Evolutionary conservation across 2,797 vertebrate genomes (phyloP).

Genomic region (Gymnodraco acuticeps): DNA sequence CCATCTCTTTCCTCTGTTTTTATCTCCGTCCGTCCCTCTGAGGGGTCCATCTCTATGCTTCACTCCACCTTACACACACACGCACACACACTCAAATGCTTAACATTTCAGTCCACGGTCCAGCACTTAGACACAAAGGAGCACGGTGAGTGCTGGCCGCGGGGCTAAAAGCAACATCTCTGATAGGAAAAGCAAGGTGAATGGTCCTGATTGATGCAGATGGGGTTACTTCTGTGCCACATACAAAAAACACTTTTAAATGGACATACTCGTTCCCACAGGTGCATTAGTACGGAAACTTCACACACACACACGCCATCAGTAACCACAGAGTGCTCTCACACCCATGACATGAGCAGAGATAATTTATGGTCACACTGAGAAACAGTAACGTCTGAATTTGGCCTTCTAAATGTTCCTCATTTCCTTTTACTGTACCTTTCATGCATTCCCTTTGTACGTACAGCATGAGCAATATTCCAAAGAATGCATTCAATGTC

Average conservation of each 20-base stretch:
- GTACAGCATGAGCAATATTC: not conserved
- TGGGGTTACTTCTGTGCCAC: slow-evolving; percentile 20
- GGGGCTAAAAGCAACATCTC: slow-evolving; percentile 67
- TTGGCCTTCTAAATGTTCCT: not conserved
- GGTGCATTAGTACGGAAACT: slow-evolving; percentile 19
- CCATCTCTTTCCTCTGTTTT: slow-evolving; percentile 23
- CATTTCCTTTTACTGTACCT: not conserved
- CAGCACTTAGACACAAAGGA: slow-evolving; percentile 67
- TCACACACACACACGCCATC: slow-evolving; percentile 11
- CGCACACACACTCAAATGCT: not conserved
- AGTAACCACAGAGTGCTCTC: slow-evolving; percentile 32
- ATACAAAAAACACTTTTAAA: not conserved
- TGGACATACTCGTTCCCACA: slow-evolving; percentile 37
- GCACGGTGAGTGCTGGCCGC: slow-evolving; percentile 33
- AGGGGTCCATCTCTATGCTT: slow-evolving; percentile 31
- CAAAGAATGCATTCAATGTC: slow-evolving; percentile 1
- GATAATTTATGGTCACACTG: not conserved
- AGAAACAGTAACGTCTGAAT: not conserved
- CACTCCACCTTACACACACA: not conserved
- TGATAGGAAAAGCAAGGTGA: slow-evolving; percentile 50
- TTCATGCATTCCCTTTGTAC: not conserved
- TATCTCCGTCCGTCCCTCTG: slow-evolving; percentile 26
- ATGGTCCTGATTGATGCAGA: slow-evolving; percentile 48
- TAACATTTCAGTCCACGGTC: slow-evolving; percentile 42
- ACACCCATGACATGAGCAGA: not conserved